These are phyloP conservation scores for Rhizoglyphus robini DNA, from an alignment of 1,140 invertebrate species.

Conservation along the genomic window DNA sequence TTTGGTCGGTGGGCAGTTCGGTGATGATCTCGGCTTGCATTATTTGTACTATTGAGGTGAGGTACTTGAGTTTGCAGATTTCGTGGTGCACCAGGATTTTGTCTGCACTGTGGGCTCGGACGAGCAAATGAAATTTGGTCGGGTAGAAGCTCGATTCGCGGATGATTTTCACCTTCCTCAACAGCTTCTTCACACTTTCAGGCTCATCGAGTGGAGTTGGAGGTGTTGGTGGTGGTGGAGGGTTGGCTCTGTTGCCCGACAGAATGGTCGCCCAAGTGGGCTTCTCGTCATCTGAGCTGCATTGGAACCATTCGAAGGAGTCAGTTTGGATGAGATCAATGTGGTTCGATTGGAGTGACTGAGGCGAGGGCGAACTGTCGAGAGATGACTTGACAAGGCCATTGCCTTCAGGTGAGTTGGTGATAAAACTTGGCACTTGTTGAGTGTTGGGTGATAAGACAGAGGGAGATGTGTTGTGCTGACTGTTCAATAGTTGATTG, in stretches of 20 bases:
- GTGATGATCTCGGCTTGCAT: conserved; percentile 12
- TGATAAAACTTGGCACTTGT: neutral
- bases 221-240: neutral
- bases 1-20: conserved; percentile 8
- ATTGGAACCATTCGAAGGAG: neutral
- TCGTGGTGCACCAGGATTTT: neutral
- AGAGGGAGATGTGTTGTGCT: too few species aligned
- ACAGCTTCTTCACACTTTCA: neutral
- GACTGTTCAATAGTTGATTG: too few species aligned
- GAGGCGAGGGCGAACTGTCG: too few species aligned
- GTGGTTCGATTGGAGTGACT: neutral
- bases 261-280: neutral
- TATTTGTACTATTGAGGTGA: conserved; percentile 16
- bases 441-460: too few species aligned
- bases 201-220: neutral
- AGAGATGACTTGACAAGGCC: too few species aligned
- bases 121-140: conserved; percentile 13
- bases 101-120: neutral
- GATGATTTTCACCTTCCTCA: conserved; percentile 14
- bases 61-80: conserved; percentile 4
- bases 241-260: neutral
- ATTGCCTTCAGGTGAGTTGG: neutral
- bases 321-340: neutral
- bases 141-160: conserved; percentile 1
- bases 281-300: neutral